Base-by-base conservation (phyloP, 2,888 invertebrate species). In the Phortica okadai region DNA sequence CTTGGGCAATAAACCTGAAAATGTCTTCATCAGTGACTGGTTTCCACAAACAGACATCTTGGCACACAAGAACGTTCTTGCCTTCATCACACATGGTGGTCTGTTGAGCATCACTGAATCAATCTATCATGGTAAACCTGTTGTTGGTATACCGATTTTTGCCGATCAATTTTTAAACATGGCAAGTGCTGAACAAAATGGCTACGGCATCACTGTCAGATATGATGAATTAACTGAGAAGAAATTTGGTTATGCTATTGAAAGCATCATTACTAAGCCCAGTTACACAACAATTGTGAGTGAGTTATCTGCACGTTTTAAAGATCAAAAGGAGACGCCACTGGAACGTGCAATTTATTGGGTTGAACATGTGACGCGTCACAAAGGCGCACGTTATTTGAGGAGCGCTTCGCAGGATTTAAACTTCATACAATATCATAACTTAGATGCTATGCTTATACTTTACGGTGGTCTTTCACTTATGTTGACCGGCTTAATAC, bases 91-190 rank as follows among this genome's bases (percentile, higher is more conserved):
- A 0, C 93, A 93, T 69, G 92, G 92, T 2, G 93, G 93, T 0
- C 79, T 92, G 7, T 82, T 93, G n/a, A 92, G 93, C 80, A 91
- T 91, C n/a, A 92, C 90, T 0, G 93, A 93, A 79, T 90, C 92
- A 0, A 85, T 92, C 72, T 92, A 92, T 72, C 90, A 92, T 79
- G 92, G 92, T 21, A 92, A 91, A 16, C 93, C 93, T 0, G 83
- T 93, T n/a, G 82, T 93, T n/a, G 93, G 92, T 1, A 91, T 93
- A 69, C 93, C 93, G 0, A 88, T 93, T 21, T 92, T 92, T 76
- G 92, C 90, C 0, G 93, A 93, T 85, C 93, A 93, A 83, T 90
- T 91, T 74, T 79, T 92, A 16, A 93, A 93, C 78, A 92, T 93
- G 88, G 90, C 85, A 0, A 89, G 90, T 10, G 92, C 92, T 2